These are phyloP conservation scores for Limanda limanda DNA, from an alignment of 2,113 vertebrate species.

Conservation along the genomic window DNA sequence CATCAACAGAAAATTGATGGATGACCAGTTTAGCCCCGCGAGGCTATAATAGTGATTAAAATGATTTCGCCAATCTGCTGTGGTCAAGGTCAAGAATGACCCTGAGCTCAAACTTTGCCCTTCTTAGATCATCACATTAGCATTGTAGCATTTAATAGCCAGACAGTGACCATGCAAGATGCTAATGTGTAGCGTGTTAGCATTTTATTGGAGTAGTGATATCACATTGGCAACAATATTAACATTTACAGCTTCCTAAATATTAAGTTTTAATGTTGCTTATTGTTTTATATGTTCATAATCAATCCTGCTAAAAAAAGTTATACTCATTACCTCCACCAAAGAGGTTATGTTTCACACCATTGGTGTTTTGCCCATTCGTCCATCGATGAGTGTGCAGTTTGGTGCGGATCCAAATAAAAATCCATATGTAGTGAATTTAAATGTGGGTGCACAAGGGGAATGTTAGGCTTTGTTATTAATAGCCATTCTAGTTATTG, in stretches of 20 bases:
- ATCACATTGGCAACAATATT: background rate
- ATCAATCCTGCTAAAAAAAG: background rate
- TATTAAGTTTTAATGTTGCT: background rate
- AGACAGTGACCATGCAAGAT: too few species aligned
- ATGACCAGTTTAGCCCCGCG: background rate
- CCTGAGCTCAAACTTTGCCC: background rate
- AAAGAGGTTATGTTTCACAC: background rate
- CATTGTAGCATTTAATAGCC: background rate
- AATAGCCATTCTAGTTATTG: too few species aligned
- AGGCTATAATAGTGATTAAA: constrained; percentile 4
- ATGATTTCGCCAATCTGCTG: background rate
- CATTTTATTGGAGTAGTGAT: too few species aligned
- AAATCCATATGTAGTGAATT: background rate
- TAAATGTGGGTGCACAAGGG: background rate
- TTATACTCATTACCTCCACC: too few species aligned
- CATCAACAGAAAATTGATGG: constrained; percentile 34
- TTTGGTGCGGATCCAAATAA: too few species aligned
- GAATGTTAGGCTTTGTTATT: background rate
- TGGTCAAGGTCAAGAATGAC: background rate
- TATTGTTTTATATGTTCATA: background rate
- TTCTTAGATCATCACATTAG: background rate
- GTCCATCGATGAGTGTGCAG: background rate
- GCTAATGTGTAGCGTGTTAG: too few species aligned
- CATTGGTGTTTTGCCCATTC: background rate
- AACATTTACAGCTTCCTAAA: background rate